A percentile compares a stretch with the other conserved stretches of the same genome.
These are phyloP conservation scores for Toxotes lorentzi DNA, from an alignment of 2,797 vertebrate species.

Conservation along the genomic window DNA sequence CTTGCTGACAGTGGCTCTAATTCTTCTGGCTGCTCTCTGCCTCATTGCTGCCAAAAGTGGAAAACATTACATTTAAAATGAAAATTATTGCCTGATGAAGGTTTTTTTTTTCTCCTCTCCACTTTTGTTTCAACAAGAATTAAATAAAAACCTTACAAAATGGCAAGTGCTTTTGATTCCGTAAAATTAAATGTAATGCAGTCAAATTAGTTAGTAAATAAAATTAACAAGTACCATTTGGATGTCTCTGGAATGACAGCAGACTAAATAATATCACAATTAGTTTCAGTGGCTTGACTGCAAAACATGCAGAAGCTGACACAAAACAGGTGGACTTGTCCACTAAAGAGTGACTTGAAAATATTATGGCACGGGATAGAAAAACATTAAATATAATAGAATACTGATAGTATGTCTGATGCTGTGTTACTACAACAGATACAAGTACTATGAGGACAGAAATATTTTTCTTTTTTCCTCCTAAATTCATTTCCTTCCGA, in stretches of 20 bases:
- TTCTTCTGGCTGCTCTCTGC: slow-evolving; percentile 65
- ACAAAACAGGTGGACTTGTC: slow-evolving; percentile 21
- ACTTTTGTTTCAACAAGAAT: background rate
- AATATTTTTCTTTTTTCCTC: background rate
- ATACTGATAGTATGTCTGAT: slow-evolving; percentile 1
- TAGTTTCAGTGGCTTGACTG: slow-evolving; percentile 16
- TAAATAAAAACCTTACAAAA: slow-evolving; percentile 5
- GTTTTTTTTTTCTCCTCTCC: background rate
- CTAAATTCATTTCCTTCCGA: background rate
- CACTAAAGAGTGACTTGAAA: background rate
- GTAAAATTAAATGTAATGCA: slow-evolving; percentile 12
- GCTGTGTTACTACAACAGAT: background rate
- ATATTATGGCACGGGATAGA: slow-evolving; percentile 1
- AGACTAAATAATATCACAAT: slow-evolving; percentile 29
- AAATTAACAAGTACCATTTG: slow-evolving; percentile 23
- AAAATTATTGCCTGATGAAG: slow-evolving; percentile 20
- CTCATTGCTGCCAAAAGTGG: slow-evolving; percentile 34
- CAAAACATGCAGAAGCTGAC: slow-evolving; percentile 21
- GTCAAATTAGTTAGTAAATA: slow-evolving; percentile 16
- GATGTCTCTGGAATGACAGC: background rate
- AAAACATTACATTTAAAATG: slow-evolving; percentile 35
- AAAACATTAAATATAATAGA: background rate
- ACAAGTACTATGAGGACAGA: background rate
- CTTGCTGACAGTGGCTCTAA: slow-evolving; percentile 79
- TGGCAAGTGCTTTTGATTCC: slow-evolving; percentile 4